Evolutionary conservation across 2,888 invertebrate genomes (phyloP), one percentile per base, ranked within the genome.

Genomic region (Eupithecia pulchellata): DNA sequence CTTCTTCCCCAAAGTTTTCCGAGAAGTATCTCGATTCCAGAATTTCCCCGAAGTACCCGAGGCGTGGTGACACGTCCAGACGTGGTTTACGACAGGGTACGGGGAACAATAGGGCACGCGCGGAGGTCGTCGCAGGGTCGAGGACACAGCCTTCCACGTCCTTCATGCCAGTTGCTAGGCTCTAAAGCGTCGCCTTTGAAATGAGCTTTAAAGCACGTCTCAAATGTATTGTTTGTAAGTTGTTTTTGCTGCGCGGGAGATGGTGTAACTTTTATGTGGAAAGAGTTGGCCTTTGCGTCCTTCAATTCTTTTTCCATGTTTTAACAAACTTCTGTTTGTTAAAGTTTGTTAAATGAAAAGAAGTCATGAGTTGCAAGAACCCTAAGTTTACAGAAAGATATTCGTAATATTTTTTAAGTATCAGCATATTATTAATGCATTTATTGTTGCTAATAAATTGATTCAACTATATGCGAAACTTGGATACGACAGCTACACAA

Each of bases 121-220:
- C 86, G 83, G 90, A 88, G 91, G 90, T 88, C 88, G 87, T 78
- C 78, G 78, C 80, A 80, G 84, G 89, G 89, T 90, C 90, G 91
- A 91, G 90, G 91, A 87, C 91, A 90, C 79, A 86, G 85, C 86
- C 88, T 88, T 86, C 84, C 86, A 82, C 90, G 89, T 86, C 91
- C 90, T 89, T 89, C 88, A 85, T 77, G 64, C 69, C 72, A 62
- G 72, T 74, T 80, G 82, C 81, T 81, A 77, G 65, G 72, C 80
- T 74, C 71, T 71, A 75, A 69, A 74, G 75, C 80, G 68, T 68
- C 76, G 70, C 67, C 61, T 73, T 73, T 70, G 55, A 75, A 75
- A 75, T 68, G 47, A 72, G 67, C 60, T 65, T 66, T 74, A 64
- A 70, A 68, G 72, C 75, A 75, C 75, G 72, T 72, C 70, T 72